Percentiles rank a stretch among this genome's conserved stretches.
These are phyloP conservation scores for Agrotis ipsilon DNA, from an alignment of 2,888 invertebrate genomes.

Conservation along the genomic window DNA sequence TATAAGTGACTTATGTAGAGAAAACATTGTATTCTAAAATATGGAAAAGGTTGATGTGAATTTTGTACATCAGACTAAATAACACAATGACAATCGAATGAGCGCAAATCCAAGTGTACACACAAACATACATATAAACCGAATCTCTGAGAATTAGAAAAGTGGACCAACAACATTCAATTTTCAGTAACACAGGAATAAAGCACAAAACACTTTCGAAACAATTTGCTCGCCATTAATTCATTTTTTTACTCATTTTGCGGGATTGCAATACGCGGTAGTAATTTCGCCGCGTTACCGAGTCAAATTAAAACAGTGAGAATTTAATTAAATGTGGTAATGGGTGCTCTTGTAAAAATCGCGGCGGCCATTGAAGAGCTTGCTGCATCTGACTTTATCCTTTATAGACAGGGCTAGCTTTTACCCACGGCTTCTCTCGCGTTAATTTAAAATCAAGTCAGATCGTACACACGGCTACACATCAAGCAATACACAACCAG, in stretches of 20 bases:
- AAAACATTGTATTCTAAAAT: too few relatives aligned
- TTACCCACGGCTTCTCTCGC: too few relatives aligned
- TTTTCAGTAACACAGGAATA: constrained; percentile 26
- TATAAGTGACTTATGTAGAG: too few relatives aligned
- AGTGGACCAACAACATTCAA: constrained; percentile 21
- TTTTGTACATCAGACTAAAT: too few relatives aligned
- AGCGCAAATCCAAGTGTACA: neutral
- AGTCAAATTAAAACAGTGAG: constrained; percentile 89
- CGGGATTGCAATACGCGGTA: constrained; percentile 74
- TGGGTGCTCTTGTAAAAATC: constrained; percentile 86
- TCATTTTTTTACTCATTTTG: constrained; percentile 67
- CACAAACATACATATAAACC: too few relatives aligned
- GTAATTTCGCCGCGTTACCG: constrained; percentile 81
- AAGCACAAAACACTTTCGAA: constrained; percentile 51
- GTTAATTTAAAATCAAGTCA: too few relatives aligned
- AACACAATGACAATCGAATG: neutral
- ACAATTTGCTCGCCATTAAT: constrained; percentile 68
- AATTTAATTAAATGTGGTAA: constrained; percentile 89
- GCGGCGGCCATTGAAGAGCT: constrained; percentile 70
- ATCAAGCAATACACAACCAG: too few relatives aligned
- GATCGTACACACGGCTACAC: too few relatives aligned
- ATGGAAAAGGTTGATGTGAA: too few relatives aligned
- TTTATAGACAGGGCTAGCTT: constrained; percentile 68
- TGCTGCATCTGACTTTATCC: constrained; percentile 79
- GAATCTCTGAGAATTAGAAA: constrained; percentile 12